Base-by-base conservation (phyloP, 2,888 invertebrate genomes). In the Acanthosoma haemorrhoidale region DNA sequence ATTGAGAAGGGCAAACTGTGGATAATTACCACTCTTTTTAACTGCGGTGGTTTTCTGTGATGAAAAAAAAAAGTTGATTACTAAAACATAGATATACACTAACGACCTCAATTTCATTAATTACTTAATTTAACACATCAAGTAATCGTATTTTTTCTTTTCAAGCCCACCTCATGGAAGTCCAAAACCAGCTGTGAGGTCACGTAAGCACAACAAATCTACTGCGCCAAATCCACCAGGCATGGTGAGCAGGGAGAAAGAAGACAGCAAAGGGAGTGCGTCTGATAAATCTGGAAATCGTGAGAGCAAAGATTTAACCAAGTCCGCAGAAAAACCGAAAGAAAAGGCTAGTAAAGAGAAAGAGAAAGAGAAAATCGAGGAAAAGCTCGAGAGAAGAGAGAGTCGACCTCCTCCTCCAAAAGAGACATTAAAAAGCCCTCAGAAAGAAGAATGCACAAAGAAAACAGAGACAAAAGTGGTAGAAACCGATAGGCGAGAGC, bases 131-230 rank as follows among this genome's bases (percentile, higher is more conserved):
- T 63, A 69, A n/a, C n/a, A n/a, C n/a, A n/a, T n/a, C n/a, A n/a
- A n/a, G n/a, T n/a, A n/a, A n/a, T n/a, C n/a, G n/a, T n/a, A n/a
- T n/a, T n/a, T n/a, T n/a, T n/a, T n/a, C n/a, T 63, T 60, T 75
- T 86, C 84, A 76, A 88, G 88, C 80, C 88, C 88, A 72, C 87
- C 88, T 4, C 85, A 87, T 75, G 86, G 89, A 38, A 91, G 91
- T 80, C 91, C 90, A 16, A 88, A 88, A 75, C 88, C 88, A 8
- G 85, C 86, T 61, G 80, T 85, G 74, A 82, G 91, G 71, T 84
- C 74, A 16, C 73, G 89, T 76, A 90, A 90, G 80, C 88, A 89
- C 76, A 91, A 91, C 76, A 91, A 91, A 78, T 88, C 89, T 4
- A 81, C 84, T 34, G 89, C 89, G 0, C 90, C 89, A 3, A 86